Evolutionary conservation across 2,888 invertebrate genomes (phyloP), one percentile per base, ranked within the genome.

Genomic region (Campoplex capitator): DNA sequence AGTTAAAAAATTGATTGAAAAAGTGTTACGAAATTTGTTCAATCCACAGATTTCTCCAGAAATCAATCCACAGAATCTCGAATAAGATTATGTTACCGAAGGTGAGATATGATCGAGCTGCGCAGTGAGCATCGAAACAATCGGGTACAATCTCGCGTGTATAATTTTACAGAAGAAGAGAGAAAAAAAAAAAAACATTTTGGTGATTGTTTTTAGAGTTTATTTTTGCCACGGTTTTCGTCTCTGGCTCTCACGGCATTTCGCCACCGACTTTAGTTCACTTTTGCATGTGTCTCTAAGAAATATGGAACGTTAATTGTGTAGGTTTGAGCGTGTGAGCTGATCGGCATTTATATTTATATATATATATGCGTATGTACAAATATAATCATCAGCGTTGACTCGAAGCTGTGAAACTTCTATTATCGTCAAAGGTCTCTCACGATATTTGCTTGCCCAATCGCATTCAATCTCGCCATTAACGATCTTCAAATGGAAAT

Each of bases 341-440:
- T 68, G 56, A 68, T 70, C 54, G 78, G 65, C 80, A 65, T 73
- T 81, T 68, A 78, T 77, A 23, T 45, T n/a, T 45, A 48, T 70
- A 65, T 73, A 73, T 68, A 78, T 77, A 23, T 45, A 38, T 45
- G 45, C 28, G 45, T 45, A 70, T 45, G 62, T 62, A 62, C 11
- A 16, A 62, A 38, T 35, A 35, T 38, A 23, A 56, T 56, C 67
- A 6, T 51, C 35, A 16, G 18, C 23, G 54, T 38, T 18, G 35
- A 32, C 45, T 45, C 76, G 62, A 32, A 51, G 32, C 77, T 77
- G 54, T 35, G 78, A 78, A 78, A 78, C 78, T 77, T 32, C 4
- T 78, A 38, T 68, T 23, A 70, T 54, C 68, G 68, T 54, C 68
- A 78, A 78, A 78, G 78, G 78, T 78, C 78, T 51, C 78, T 62